These are phyloP conservation scores for Polyommatus icarus DNA, from an alignment of 2,888 invertebrate genomes.

Conservation along the genomic window DNA sequence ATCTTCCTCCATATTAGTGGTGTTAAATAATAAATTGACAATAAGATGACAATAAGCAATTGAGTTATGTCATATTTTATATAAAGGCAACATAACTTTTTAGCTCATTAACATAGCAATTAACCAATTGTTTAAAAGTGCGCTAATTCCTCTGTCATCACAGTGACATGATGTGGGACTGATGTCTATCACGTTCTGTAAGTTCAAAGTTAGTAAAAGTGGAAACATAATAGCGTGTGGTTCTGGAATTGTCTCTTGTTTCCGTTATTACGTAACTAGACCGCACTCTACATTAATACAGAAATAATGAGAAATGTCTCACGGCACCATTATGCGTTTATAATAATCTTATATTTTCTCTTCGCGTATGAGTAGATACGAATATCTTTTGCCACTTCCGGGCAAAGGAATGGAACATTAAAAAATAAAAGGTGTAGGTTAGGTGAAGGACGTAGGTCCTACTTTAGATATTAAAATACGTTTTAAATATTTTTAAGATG, in stretches of 20 bases:
- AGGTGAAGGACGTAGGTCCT: not conserved
- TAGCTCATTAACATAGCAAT: no score
- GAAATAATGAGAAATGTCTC: conserved; percentile 61
- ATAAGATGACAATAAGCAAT: no score
- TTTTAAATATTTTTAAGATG: no score
- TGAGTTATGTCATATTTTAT: no score
- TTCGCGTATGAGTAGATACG: conserved; percentile 39
- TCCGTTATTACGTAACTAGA: conserved; percentile 43
- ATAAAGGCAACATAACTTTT: no score
- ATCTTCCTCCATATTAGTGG: not conserved
- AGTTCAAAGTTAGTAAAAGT: conserved; percentile 33
- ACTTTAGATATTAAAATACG: no score
- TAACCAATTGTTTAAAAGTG: no score
- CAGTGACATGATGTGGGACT: not conserved
- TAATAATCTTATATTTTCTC: conserved; percentile 66
- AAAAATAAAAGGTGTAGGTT: no score
- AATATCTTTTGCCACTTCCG: conserved; percentile 22
- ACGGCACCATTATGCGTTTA: conserved; percentile 59
- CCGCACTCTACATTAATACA: conserved; percentile 43
- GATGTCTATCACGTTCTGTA: not conserved
- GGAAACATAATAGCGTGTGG: conserved; percentile 39
- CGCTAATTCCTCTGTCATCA: conserved; percentile 2
- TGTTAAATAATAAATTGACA: no score
- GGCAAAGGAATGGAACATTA: not conserved
- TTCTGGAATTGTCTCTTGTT: conserved; percentile 41